Percentiles rank a stretch among this genome's conserved stretches.
These are phyloP conservation scores for Heliconius ismenius DNA, from an alignment of 2,888 invertebrate genomes.

Conservation along the genomic window DNA sequence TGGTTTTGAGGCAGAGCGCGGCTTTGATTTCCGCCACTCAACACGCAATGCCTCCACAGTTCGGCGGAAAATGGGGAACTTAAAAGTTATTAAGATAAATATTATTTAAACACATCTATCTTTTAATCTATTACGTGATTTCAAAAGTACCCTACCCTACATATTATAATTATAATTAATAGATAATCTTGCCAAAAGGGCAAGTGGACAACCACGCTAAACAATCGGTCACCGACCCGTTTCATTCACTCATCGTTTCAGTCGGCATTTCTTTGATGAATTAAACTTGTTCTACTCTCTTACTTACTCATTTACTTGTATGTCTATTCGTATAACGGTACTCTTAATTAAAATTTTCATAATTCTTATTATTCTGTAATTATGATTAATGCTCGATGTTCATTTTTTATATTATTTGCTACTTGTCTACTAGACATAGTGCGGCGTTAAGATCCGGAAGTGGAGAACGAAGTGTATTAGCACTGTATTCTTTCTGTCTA, in stretches of 20 bases:
- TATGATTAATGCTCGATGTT: not conserved
- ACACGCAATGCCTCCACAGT: too few relatives aligned
- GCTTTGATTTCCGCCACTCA: too few relatives aligned
- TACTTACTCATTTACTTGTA: not conserved
- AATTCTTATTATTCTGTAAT: not conserved
- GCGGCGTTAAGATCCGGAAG: too few relatives aligned
- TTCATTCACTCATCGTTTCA: conserved; percentile 22
- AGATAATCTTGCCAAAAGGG: conserved; percentile 1
- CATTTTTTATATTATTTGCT: not conserved
- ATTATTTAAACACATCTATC: not conserved
- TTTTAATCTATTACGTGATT: not conserved
- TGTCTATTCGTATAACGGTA: conserved; percentile 15
- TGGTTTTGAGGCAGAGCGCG: too few relatives aligned
- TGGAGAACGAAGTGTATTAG: too few relatives aligned
- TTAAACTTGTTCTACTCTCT: conserved; percentile 19
- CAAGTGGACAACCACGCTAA: not conserved
- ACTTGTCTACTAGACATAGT: too few relatives aligned
- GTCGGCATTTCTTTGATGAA: conserved; percentile 35
- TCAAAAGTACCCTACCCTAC: not conserved
- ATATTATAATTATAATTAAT: conserved; percentile 1
- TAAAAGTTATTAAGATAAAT: too few relatives aligned
- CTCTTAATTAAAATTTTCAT: conserved; percentile 11
- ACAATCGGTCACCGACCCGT: conserved; percentile 30
- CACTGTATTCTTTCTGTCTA: too few relatives aligned
- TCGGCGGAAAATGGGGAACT: too few relatives aligned